A percentile compares a stretch with the other conserved stretches of the same genome.
These are phyloP conservation scores for Tipula vernalis DNA, from an alignment of 2,888 invertebrate species.

Conservation along the genomic window DNA sequence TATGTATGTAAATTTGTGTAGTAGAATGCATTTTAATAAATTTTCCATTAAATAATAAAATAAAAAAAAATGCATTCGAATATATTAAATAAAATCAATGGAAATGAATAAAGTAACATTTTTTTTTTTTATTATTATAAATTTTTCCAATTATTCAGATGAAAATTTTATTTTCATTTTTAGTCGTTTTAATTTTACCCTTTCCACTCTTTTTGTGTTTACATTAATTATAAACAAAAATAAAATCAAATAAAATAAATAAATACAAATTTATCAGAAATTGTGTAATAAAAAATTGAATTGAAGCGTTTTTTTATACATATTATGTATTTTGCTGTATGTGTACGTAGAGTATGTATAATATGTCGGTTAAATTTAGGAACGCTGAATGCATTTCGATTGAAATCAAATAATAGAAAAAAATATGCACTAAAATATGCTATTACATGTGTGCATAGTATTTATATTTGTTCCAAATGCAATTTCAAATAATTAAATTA, in stretches of 20 bases:
- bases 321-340: background rate
- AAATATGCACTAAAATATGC: background rate
- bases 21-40: background rate
- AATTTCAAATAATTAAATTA: background rate
- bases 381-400: background rate
- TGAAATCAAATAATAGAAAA: background rate
- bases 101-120: background rate
- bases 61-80: background rate
- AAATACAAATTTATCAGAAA: background rate
- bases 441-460: background rate
- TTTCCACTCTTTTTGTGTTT: background rate
- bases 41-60: background rate
- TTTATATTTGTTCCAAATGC: background rate
- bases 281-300: background rate
- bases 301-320: background rate
- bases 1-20: background rate
- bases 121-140: background rate
- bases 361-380: background rate
- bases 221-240: conserved; percentile 1
- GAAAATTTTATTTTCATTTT: background rate
- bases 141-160: background rate
- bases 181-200: background rate
- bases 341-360: background rate
- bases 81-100: background rate
- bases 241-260: background rate